phyloP scores from a whole-genome alignment of 2,113 vertebrate species.

The Bettongia penicillata region DNA sequence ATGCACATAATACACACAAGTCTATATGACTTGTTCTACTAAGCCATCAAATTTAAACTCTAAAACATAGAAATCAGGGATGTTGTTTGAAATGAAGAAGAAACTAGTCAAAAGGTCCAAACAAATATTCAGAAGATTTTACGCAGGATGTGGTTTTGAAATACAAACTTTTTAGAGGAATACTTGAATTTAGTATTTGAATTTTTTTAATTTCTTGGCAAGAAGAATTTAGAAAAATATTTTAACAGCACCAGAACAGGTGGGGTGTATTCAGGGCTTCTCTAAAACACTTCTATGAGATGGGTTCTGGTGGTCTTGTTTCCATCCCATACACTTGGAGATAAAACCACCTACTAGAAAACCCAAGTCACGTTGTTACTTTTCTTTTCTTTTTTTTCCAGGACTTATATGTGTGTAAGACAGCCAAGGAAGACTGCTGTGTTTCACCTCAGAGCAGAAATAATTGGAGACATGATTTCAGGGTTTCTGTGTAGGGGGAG shows the following conservation, averaged over 20 bases:
- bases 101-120: slow-evolving; percentile 55
- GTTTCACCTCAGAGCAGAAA: slow-evolving; percentile 51
- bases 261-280: background rate
- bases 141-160: slow-evolving; percentile 34
- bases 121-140: slow-evolving; percentile 46
- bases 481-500: slow-evolving; percentile 54
- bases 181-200: slow-evolving; percentile 4
- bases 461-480: slow-evolving; percentile 54
- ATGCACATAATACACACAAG: background rate
- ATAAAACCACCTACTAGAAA: slow-evolving; percentile 44
- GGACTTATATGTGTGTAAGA: slow-evolving; percentile 25
- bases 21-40: slow-evolving; percentile 41
- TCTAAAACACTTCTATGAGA: slow-evolving; percentile 2
- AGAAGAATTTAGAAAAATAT: background rate
- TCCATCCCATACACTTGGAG: slow-evolving; percentile 9
- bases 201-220: slow-evolving; percentile 22
- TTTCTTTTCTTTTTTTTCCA: background rate
- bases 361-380: slow-evolving; percentile 15
- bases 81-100: slow-evolving; percentile 28
- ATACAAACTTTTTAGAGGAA: slow-evolving; percentile 48
- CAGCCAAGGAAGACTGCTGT: slow-evolving; percentile 17
- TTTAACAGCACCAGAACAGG: background rate
- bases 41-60: slow-evolving; percentile 73
- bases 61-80: slow-evolving; percentile 52
- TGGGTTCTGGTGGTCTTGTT: slow-evolving; percentile 7